Evolutionary conservation across 2,797 vertebrate genomes (phyloP).

Genomic region (Sternotherus odoratus): DNA sequence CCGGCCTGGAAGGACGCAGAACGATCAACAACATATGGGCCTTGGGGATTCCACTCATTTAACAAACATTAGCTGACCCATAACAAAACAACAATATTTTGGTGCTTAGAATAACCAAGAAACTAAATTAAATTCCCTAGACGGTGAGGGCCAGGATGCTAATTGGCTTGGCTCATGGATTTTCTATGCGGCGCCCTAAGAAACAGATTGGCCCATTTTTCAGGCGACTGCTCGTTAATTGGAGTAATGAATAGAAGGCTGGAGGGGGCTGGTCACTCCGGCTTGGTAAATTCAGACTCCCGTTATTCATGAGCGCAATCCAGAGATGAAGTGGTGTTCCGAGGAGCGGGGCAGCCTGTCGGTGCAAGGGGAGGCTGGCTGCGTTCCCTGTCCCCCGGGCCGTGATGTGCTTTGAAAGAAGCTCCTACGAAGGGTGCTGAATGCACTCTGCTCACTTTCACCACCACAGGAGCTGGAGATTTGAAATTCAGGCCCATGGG

Average conservation of each 20-base stretch:
- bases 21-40: conserved; percentile 86
- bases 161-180: conserved; percentile 84
- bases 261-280: conserved; percentile 72
- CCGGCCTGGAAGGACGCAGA: conserved; percentile 64
- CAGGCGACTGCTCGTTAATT: conserved; percentile 87
- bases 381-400: neutral
- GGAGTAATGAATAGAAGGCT: conserved; percentile 87
- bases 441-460: neutral
- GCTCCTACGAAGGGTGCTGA: neutral
- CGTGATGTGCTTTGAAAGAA: neutral
- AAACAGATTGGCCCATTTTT: conserved; percentile 90
- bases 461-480: neutral
- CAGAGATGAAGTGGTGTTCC: conserved; percentile 63
- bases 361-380: neutral
- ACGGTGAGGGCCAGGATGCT: conserved; percentile 79
- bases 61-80: conserved; percentile 78
- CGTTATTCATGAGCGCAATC: conserved; percentile 69
- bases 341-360: conserved; percentile 24
- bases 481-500: neutral
- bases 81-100: conserved; percentile 76
- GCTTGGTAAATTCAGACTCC: conserved; percentile 84
- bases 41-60: conserved; percentile 78
- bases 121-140: conserved; percentile 82
- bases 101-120: conserved; percentile 75
- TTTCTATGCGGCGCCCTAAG: conserved; percentile 71